These are phyloP conservation scores for Daktulosphaira vitifoliae DNA, from an alignment of 1,140 invertebrate genomes.

Conservation along the genomic window DNA sequence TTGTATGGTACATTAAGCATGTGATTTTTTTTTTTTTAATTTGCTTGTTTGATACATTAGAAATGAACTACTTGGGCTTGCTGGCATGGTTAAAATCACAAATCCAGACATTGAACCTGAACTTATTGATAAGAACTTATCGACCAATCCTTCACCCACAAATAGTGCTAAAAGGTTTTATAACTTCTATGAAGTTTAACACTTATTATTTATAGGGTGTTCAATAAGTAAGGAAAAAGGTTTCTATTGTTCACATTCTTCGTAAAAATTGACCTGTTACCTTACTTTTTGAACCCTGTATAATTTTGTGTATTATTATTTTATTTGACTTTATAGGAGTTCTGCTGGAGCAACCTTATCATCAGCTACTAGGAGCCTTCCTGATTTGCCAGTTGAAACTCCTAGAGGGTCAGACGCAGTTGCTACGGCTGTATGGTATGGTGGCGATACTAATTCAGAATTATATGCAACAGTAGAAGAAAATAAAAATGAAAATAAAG, in stretches of 20 bases:
- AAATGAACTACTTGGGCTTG: constrained; percentile 42
- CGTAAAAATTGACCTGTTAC: too few species aligned
- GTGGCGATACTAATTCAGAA: constrained; percentile 42
- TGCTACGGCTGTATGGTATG: constrained; percentile 33
- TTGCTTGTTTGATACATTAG: constrained; percentile 37
- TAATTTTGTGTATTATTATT: not conserved
- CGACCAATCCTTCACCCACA: constrained; percentile 17
- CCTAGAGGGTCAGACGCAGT: constrained; percentile 29
- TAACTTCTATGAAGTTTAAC: not conserved
- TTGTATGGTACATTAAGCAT: too few species aligned
- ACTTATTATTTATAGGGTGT: too few species aligned
- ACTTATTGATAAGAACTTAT: constrained; percentile 1
- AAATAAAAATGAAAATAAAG: constrained; percentile 36
- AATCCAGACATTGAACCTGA: constrained; percentile 40
- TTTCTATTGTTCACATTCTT: too few species aligned
- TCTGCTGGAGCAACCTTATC: constrained; percentile 34
- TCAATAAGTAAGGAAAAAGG: too few species aligned
- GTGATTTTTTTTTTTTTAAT: constrained; percentile 34
- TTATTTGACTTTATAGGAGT: constrained; percentile 1
- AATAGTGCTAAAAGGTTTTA: constrained; percentile 29
- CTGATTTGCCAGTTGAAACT: constrained; percentile 41
- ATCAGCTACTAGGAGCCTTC: constrained; percentile 42
- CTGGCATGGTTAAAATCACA: constrained; percentile 42
- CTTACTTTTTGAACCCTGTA: too few species aligned
- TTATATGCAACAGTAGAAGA: constrained; percentile 45